Conservation (phyloP, 2,797 vertebrate genomes). For the Limosa lapponica region DNA sequence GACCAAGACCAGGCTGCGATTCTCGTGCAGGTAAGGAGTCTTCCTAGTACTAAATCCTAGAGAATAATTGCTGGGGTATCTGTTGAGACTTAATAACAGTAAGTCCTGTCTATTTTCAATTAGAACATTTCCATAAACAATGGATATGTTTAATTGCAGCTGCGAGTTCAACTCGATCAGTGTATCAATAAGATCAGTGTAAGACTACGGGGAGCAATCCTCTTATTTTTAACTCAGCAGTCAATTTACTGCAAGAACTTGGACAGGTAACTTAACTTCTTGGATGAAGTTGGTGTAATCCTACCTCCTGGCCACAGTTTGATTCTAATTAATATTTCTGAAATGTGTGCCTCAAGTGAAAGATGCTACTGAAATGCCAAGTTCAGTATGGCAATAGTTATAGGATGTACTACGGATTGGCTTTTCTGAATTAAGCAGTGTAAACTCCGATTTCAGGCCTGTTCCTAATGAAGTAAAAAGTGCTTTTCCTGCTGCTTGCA, state of each 20-base stretch:
- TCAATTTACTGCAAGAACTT: neutral
- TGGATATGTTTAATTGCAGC: neutral
- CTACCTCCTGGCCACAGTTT: neutral
- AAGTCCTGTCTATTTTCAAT: neutral
- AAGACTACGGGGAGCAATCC: neutral
- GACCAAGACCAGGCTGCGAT: conserved; percentile 82
- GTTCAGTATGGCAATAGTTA: neutral
- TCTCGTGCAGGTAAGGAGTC: conserved; percentile 85
- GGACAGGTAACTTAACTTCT: neutral
- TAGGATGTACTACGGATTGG: neutral
- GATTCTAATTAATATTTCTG: neutral
- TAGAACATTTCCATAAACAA: neutral
- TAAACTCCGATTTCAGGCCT: neutral
- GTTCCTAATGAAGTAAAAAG: neutral
- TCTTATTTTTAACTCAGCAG: neutral
- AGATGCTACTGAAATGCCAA: neutral
- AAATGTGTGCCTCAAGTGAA: neutral
- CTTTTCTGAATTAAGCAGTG: neutral
- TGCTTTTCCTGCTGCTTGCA: neutral
- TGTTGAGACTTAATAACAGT: neutral
- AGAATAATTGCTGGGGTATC: neutral
- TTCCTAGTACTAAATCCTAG: neutral
- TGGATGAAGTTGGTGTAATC: neutral
- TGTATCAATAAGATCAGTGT: neutral
- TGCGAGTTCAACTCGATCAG: neutral